A percentile compares a stretch with the other conserved stretches of the same genome.
These are phyloP conservation scores for Amphiura filiformis DNA, from an alignment of 35 echinoderm and acorn worm species.

Conservation along the genomic window DNA sequence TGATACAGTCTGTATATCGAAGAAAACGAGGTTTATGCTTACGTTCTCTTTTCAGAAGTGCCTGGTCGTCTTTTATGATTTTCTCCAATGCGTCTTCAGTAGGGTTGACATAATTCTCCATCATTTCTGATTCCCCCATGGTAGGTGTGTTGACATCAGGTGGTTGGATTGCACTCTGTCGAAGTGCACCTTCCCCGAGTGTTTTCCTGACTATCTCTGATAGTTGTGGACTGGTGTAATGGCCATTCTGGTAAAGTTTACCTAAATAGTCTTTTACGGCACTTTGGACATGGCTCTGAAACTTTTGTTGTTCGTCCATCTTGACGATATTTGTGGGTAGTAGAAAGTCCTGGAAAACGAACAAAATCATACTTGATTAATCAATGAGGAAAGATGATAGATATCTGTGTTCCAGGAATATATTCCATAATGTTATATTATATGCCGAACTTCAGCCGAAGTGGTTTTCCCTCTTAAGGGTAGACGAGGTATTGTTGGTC, in stretches of 20 bases:
- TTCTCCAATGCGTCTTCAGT: constrained; percentile 1
- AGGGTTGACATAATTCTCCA: constrained; percentile 21
- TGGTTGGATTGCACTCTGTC: not conserved
- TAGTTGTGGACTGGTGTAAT: not conserved
- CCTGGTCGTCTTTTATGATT: constrained; percentile 9
- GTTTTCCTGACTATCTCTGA: not conserved
- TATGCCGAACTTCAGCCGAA: no score
- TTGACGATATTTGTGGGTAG: constrained; percentile 48
- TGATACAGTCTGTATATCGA: no score
- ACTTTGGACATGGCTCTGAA: constrained; percentile 34
- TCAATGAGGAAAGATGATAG: no score
- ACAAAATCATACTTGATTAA: no score
- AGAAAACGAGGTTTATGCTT: not conserved
- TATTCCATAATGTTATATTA: no score
- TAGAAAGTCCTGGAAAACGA: constrained; percentile 45
- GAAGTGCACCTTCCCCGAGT: not conserved
- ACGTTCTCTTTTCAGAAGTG: constrained; percentile 24
- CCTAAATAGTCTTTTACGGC: constrained; percentile 43
- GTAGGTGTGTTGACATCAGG: not conserved
- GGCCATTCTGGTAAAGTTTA: constrained; percentile 1
- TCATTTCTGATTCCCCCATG: not conserved
- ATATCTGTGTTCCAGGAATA: no score
- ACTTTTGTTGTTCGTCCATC: constrained; percentile 27
- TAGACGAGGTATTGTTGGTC: no score
- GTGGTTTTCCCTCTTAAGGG: no score